Percentiles rank a stretch among this genome's conserved stretches.
Evolutionary conservation across 2,888 invertebrate genomes (phyloP).

Genomic region (Platypus cylindrus): DNA sequence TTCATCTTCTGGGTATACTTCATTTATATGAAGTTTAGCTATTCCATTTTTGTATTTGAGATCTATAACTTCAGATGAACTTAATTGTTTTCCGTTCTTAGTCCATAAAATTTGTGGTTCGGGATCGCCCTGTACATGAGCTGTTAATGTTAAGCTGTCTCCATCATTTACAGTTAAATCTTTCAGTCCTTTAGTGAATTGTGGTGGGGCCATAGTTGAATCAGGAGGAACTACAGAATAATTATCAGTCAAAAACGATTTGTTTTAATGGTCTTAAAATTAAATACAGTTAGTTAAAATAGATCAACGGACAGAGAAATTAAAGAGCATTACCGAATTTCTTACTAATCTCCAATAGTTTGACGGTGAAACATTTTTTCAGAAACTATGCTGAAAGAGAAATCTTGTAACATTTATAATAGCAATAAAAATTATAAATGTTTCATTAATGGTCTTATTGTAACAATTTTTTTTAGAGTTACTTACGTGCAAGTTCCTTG

Average conservation of each 20-base stretch:
- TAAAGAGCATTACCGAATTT: no score
- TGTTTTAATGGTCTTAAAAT: no score
- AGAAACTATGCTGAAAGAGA: no score
- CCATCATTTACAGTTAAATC: slow-evolving; percentile 75
- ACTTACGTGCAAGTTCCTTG: slow-evolving; percentile 69
- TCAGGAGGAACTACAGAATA: slow-evolving; percentile 75
- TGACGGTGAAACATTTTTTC: no score
- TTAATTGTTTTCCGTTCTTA: slow-evolving; percentile 68
- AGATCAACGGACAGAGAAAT: no score
- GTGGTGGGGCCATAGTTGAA: slow-evolving; percentile 74
- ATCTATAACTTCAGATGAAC: slow-evolving; percentile 75
- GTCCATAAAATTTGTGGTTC: slow-evolving; percentile 86
- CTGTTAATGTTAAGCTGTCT: slow-evolving; percentile 69
- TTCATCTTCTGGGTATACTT: slow-evolving; percentile 92
- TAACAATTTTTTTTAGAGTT: slow-evolving; percentile 8
- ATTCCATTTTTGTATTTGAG: slow-evolving; percentile 84
- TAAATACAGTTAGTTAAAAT: no score
- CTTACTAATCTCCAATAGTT: no score
- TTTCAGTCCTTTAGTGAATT: slow-evolving; percentile 65
- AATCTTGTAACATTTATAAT: no score
- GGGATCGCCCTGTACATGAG: slow-evolving; percentile 81
- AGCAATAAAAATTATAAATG: no score
- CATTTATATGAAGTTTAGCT: slow-evolving; percentile 77
- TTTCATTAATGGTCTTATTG: no score
- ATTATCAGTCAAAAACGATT: slow-evolving; percentile 9